Percentiles rank a stretch among this genome's conserved stretches.
Evolutionary conservation across 2,888 invertebrate genomes (phyloP).

Genomic region (Philereme vetulata): DNA sequence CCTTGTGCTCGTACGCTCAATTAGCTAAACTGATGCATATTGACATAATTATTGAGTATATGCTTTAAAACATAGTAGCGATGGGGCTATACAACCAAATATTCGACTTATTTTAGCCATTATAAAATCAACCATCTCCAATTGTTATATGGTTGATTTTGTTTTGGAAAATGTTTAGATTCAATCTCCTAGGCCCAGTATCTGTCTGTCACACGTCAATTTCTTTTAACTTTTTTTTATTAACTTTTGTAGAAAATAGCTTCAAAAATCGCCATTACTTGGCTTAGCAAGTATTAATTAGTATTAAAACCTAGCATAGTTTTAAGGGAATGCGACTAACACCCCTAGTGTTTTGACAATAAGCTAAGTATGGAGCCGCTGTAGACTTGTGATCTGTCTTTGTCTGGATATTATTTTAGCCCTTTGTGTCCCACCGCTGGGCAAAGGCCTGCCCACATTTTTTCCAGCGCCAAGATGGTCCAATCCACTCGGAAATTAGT

Average conservation of each 20-base stretch:
- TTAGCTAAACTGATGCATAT: too few relatives aligned
- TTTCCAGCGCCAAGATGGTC: too few relatives aligned
- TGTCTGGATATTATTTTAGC: conserved; percentile 46
- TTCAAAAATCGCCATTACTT: conserved; percentile 18
- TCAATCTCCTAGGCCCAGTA: neutral
- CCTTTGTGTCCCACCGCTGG: too few relatives aligned
- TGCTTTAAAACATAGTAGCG: too few relatives aligned
- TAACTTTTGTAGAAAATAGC: conserved; percentile 1
- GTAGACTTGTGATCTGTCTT: conserved; percentile 60
- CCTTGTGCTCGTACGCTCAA: too few relatives aligned
- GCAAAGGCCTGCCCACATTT: too few relatives aligned
- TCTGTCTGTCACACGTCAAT: conserved; percentile 3
- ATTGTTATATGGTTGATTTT: neutral
- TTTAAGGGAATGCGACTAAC: conserved; percentile 77
- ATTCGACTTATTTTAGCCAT: too few relatives aligned
- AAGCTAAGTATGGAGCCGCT: conserved; percentile 71
- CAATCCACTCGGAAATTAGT: too few relatives aligned
- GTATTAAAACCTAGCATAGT: conserved; percentile 55
- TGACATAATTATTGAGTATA: too few relatives aligned
- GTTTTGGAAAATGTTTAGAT: neutral
- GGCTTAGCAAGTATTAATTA: conserved; percentile 33
- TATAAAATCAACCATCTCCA: too few relatives aligned
- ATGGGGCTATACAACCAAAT: too few relatives aligned
- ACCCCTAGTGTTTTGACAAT: conserved; percentile 76
- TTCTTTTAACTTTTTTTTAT: neutral